Base-by-base conservation (phyloP, 2,888 invertebrate genomes). In the Leptinotarsa rubiginosa region DNA sequence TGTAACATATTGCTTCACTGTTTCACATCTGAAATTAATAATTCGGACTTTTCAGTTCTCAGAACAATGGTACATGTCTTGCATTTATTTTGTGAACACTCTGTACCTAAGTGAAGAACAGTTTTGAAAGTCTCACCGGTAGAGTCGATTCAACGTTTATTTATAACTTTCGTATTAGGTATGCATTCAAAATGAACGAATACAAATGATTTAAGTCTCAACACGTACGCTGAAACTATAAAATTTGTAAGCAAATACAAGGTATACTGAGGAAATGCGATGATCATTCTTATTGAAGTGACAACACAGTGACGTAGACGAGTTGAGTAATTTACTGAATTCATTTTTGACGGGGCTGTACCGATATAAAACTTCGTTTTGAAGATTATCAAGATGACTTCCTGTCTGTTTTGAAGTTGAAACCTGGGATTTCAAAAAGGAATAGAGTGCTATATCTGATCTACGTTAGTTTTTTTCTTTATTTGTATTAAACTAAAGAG, bases 201-300 rank as follows among this genome's bases (percentile, higher is more conserved):
- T 59, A 47, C 47, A 47, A 47, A 68, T 68, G 25, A 52, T 68
- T 68, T 31, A n/a, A 68, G 68, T 68, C 68, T 25, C 18, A 18
- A 68, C 68, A 68, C 68, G 68, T 68, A 68, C 66, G 50, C 47
- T 50, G 47, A 22, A 66, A 66, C 47, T 66, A 66, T 66, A 66
- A 66, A 66, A 66, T 66, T 66, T 66, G 47, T 49, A 66, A 66
- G 66, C 66, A 66, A 66, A 66, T 49, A 66, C 66, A 50, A 50
- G 66, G 50, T 50, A 22, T 49, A 66, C 66, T 50, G 66, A 50
- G 66, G 66, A 50, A 50, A 49, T 50, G 66, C 66, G 66, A 16
- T 66, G 50, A 66, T 49, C 22, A 50, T 66, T 66, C 47, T 47
- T 49, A 66, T 50, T 49, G 22, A 50, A 50, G 66, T 66, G 41